Base-by-base conservation (phyloP, 2,888 invertebrate species). In the Tenthredo notha region DNA sequence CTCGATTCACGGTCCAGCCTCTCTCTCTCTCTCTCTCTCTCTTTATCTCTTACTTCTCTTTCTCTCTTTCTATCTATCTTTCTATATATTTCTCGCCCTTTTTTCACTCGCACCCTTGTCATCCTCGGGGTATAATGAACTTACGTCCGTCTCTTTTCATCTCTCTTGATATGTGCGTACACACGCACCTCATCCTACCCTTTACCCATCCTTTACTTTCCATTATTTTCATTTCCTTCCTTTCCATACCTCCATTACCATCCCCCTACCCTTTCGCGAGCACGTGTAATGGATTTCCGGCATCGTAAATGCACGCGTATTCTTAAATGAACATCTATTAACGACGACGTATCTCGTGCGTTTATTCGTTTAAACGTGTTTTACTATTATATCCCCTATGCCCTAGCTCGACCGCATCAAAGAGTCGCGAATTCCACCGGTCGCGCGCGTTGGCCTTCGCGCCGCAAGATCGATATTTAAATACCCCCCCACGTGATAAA, bases 301-400 rank as follows among this genome's bases (percentile, higher is more conserved):
- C 86, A 85, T 85, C 82, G 85, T 86, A 87, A 87, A 85, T 88
- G 88, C 77, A 75, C 75, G 47, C 75, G 75, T 29, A n/a, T 75
- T 25, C 47, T 75, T 21, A 47, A 47, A 75, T 21, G 47, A 75
- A 75, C 75, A 10, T 47, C 18, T n/a, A 25, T 9, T 25, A 47
- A 75, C 18, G 25, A 75, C 18, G 25, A 43, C 47, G 25, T 47
- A 21, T 47, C 25, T 25, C 75, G 21, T 75, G 10, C 40, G 37
- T 40, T 72, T 72, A 21, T 72, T 40, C 37, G 37, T 37, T n/a
- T 37, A 70, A 33, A 37, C 70, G 70, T 61, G 37, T 37, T 18
- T 1, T 67, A 47, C 47, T 15, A 15, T 15, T 54, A n/a, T 67
- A 15, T 67, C 67, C 29, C 33, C 29, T 67, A 67, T 25, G 25